Evolutionary conservation across 2,797 vertebrate genomes (phyloP).

Genomic region (Ispidina picta): DNA sequence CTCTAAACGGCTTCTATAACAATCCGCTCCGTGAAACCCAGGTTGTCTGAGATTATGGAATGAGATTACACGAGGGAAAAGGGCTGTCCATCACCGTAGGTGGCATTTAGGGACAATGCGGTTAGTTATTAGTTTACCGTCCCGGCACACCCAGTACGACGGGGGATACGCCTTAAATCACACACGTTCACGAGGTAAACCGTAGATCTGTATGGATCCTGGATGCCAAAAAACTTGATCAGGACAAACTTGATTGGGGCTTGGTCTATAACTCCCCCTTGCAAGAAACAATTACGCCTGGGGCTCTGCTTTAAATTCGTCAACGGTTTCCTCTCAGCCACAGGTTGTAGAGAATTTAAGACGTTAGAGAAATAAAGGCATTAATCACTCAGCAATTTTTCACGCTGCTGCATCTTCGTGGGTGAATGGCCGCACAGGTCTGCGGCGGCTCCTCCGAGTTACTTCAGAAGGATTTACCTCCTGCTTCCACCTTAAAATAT

Average conservation of each 20-base stretch:
- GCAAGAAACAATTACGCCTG: not conserved
- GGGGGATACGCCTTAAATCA: not conserved
- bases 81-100: not conserved
- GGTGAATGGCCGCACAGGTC: not conserved
- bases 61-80: not conserved
- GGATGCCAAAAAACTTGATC: not conserved
- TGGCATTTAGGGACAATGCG: not conserved
- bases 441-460: not conserved
- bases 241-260: not conserved
- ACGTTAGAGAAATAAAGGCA: accelerated
- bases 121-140: no score
- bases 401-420: accelerated
- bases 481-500: not conserved
- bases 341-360: not conserved
- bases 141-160: not conserved
- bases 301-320: not conserved
- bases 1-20: not conserved
- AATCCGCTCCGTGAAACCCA: accelerated
- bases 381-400: not conserved
- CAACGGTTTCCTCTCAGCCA: not conserved
- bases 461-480: not conserved
- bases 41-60: accelerated
- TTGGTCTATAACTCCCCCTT: not conserved
- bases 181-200: not conserved
- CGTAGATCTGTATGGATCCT: not conserved